phyloP scores from a whole-genome alignment of 2,797 vertebrate species.

The Pseudomugil tenellus region DNA sequence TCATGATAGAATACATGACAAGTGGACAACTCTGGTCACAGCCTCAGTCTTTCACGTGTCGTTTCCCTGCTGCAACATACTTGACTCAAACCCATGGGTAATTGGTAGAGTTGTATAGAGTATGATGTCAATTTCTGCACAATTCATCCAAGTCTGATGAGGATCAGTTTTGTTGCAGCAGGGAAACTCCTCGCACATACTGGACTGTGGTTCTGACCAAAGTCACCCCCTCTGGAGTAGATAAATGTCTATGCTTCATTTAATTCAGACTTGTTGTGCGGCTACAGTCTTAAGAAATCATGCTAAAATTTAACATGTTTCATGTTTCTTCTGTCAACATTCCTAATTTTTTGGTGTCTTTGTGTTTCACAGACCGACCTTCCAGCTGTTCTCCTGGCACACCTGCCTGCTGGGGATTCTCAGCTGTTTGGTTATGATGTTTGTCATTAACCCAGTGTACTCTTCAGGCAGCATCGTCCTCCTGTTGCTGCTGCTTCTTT shows the following conservation, averaged over 20 bases:
- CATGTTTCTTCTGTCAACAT: neutral
- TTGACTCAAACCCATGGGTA: too few species aligned
- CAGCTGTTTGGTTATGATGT: slow-evolving; percentile 95
- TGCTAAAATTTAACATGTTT: neutral
- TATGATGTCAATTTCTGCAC: too few species aligned
- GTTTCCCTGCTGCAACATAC: too few species aligned
- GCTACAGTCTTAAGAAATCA: too few species aligned
- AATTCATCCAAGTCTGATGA: too few species aligned
- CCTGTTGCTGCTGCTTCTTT: slow-evolving; percentile 87
- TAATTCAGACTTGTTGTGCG: neutral
- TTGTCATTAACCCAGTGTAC: slow-evolving; percentile 90
- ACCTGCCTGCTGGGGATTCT: slow-evolving; percentile 90
- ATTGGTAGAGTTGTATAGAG: too few species aligned
- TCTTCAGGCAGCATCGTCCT: slow-evolving; percentile 90
- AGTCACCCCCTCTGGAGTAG: neutral
- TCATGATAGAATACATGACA: too few species aligned
- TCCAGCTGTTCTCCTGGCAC: slow-evolving; percentile 93
- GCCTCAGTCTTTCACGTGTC: too few species aligned
- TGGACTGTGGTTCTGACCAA: too few species aligned
- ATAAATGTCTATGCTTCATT: neutral
- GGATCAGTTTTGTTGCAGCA: too few species aligned
- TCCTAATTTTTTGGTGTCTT: slow-evolving; percentile 1
- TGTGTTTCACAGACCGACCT: slow-evolving; percentile 84
- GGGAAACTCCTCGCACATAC: too few species aligned
- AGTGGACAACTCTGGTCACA: too few species aligned